Base-by-base conservation (phyloP, 2,888 invertebrate species). In the Drosophila anomelani region DNA sequence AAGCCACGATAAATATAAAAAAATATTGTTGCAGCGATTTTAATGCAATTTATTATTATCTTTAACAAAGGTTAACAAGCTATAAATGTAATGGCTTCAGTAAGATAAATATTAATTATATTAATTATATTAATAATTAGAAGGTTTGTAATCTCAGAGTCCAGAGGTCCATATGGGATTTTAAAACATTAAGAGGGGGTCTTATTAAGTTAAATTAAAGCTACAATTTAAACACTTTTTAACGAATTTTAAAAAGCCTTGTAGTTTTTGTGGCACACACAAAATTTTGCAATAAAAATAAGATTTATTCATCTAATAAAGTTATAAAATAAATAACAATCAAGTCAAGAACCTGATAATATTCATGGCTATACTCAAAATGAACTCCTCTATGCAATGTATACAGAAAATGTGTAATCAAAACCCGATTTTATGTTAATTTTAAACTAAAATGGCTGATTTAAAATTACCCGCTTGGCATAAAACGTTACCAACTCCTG, bases 381-480 rank as follows among this genome's bases (percentile, higher is more conserved):
- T 36, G 20, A 34, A 34, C 49, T 34, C 49, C 0, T 32, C 2
- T 17, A 51, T 1, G 4, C 12, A 51, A 7, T 34, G 7, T 12
- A 4, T n/a, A 20, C 58, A 23, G 8, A 38, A 62, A 29, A 17
- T 43, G 9, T 26, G 10, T 62, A 51, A 36, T 17, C 47, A 36
- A 36, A 5, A 8, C 5, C 26, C n/a, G 5, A 41, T 20, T 64
- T 26, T 38, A 32, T 36, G n/a, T 47, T n/a, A 36, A 55, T 49
- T 69, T 17, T 15, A 32, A 36, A 47, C 44, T 23, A 39, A 54
- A 38, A 36, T 34, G 20, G 36, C 8, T 49, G 29, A 56, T 69
- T 68, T 68, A 36, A 69, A 47, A 36, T 26, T n/a, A 56, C 12
- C 56, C 41, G 26, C 29, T 56, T 38, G 36, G 47, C 36, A 49